Evolutionary conservation across 2,888 invertebrate genomes (phyloP).

Genomic region (Nymphalis urticae): DNA sequence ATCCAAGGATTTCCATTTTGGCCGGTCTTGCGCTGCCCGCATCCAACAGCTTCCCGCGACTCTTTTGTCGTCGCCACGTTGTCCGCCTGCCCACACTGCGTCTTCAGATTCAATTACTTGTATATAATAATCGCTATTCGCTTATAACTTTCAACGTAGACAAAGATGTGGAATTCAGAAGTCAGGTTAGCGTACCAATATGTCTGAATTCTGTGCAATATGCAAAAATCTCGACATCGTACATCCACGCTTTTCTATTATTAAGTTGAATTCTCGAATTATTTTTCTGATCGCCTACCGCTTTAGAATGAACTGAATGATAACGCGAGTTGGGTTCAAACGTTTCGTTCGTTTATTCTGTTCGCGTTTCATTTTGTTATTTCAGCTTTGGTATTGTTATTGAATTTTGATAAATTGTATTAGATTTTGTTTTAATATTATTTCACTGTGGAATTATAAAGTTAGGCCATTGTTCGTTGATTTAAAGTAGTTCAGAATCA

Average conservation of each 20-base stretch:
- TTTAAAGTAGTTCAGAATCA: too few species aligned
- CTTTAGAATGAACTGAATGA: background rate
- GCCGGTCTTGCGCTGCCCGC: too few species aligned
- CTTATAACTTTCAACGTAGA: background rate
- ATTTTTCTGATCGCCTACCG: background rate
- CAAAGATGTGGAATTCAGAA: slow-evolving; percentile 44
- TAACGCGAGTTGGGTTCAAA: background rate
- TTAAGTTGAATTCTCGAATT: slow-evolving; percentile 15
- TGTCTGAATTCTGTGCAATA: slow-evolving; percentile 47
- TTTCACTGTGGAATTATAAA: too few species aligned
- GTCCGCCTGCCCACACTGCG: too few species aligned
- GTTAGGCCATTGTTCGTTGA: too few species aligned
- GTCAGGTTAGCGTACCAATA: slow-evolving; percentile 48
- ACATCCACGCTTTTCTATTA: slow-evolving; percentile 13
- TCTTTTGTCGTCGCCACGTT: too few species aligned
- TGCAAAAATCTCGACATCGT: slow-evolving; percentile 54
- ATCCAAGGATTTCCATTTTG: too few species aligned
- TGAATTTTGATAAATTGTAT: background rate
- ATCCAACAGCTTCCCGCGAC: too few species aligned
- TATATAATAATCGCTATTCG: background rate
- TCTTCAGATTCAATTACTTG: background rate
- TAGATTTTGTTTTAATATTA: background rate
- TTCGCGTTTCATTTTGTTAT: background rate
- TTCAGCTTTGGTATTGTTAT: background rate
- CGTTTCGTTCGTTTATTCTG: background rate